Conservation (phyloP, 2,113 vertebrate genomes). For the Sterrhoptilus dennistouni region DNA sequence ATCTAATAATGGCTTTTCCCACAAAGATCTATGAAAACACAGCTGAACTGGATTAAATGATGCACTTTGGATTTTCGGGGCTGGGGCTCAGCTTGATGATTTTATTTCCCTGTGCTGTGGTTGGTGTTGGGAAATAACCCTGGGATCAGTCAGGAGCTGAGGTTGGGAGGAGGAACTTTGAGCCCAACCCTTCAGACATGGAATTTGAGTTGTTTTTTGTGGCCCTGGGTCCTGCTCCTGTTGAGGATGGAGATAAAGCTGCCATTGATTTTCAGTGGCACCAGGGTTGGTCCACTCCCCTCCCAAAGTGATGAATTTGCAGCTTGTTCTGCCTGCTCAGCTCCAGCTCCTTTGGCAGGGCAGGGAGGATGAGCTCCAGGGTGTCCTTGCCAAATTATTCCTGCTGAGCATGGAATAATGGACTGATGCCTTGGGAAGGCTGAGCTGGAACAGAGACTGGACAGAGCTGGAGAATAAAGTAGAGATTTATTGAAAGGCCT, state of each 20-base stretch:
- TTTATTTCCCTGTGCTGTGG: not conserved
- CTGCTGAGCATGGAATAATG: not conserved
- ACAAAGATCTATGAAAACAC: not conserved
- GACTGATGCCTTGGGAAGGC: not conserved
- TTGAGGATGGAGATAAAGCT: not conserved
- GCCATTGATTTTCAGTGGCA: not conserved
- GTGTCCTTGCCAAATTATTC: not conserved
- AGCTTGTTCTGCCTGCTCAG: not conserved
- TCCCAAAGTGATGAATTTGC: not conserved
- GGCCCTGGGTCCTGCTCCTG: not conserved
- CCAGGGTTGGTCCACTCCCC: not conserved
- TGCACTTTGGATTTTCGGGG: not conserved
- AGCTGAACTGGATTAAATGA: constrained; percentile 22
- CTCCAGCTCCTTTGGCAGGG: not conserved
- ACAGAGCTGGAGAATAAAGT: not conserved
- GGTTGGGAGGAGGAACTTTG: not conserved
- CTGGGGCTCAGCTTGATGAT: not conserved
- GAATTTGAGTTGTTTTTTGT: not conserved
- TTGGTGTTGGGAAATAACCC: not conserved
- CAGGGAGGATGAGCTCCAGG: accelerated
- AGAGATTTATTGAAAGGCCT: not conserved
- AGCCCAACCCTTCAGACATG: not conserved
- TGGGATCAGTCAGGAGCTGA: not conserved
- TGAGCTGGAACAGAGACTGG: not conserved
- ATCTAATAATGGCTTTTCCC: not conserved